A percentile compares a stretch with the other conserved stretches of the same genome.
These are phyloP conservation scores for Chloebia gouldiae DNA, from an alignment of 2,113 vertebrate species.

Conservation along the genomic window DNA sequence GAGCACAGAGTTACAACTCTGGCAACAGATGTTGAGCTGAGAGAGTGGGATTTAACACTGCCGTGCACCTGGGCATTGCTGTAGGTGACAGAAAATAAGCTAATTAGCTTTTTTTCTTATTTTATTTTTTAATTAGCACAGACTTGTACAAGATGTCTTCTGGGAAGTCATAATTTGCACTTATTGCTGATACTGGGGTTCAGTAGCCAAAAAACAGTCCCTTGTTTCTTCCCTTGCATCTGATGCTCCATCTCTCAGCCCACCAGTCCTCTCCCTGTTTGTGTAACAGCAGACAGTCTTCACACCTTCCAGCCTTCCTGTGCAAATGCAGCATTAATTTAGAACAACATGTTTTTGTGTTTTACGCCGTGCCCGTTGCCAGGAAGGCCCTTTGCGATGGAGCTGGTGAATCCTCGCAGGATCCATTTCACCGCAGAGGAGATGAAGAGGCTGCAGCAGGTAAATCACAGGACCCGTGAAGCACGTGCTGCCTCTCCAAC, in stretches of 20 bases:
- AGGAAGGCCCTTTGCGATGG: slow-evolving; percentile 97
- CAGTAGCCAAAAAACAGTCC: slow-evolving; percentile 35
- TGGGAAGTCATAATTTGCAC: slow-evolving; percentile 60
- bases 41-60: slow-evolving; percentile 45
- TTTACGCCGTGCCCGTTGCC: slow-evolving; percentile 57
- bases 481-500: not conserved
- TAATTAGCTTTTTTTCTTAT: slow-evolving; percentile 56
- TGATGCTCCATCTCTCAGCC: slow-evolving; percentile 37
- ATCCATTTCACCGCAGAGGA: slow-evolving; percentile 74
- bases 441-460: slow-evolving; percentile 91
- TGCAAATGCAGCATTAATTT: slow-evolving; percentile 44
- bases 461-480: slow-evolving; percentile 51
- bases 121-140: slow-evolving; percentile 70
- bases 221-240: slow-evolving; percentile 54
- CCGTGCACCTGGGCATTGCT: slow-evolving; percentile 57
- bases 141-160: slow-evolving; percentile 54
- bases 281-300: slow-evolving; percentile 24
- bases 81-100: slow-evolving; percentile 61
- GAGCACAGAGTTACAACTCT: slow-evolving; percentile 22
- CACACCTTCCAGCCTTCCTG: slow-evolving; percentile 57
- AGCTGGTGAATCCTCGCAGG: slow-evolving; percentile 92
- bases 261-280: slow-evolving; percentile 20
- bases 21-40: slow-evolving; percentile 50
- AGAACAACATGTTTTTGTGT: slow-evolving; percentile 59
- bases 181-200: slow-evolving; percentile 31